A percentile compares a stretch with the other conserved stretches of the same genome.
phyloP scores from a whole-genome alignment of 2,797 vertebrate genomes.

The Alectoris magna region DNA sequence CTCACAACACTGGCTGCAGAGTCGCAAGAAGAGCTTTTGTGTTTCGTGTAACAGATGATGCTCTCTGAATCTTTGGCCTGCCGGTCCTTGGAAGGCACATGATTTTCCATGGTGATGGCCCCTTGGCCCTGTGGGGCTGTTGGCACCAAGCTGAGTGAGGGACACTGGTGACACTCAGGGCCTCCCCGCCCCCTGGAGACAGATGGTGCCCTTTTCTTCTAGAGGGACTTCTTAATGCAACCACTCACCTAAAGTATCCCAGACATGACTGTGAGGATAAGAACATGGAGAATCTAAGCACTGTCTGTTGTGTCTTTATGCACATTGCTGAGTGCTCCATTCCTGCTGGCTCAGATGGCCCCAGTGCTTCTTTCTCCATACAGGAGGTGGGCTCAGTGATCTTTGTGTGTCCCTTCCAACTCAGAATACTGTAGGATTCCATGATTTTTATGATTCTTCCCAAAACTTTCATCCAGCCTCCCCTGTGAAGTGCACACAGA shows the following conservation, averaged over 20 bases:
- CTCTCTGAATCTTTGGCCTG: neutral
- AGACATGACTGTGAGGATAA: neutral
- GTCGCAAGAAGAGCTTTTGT: neutral
- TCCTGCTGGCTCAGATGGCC: neutral
- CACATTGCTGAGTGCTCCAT: no score
- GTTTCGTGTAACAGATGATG: neutral
- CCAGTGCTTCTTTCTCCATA: neutral
- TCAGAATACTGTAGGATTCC: neutral
- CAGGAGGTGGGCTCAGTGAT: neutral
- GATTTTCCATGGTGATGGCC: neutral
- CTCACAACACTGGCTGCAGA: accelerated
- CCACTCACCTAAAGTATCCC: neutral
- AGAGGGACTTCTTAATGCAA: neutral
- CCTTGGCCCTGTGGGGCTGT: neutral
- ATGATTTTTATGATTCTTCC: neutral
- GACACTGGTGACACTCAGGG: neutral
- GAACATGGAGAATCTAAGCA: neutral
- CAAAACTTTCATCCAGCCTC: neutral
- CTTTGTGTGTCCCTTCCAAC: neutral
- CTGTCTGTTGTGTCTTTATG: neutral
- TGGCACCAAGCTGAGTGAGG: neutral
- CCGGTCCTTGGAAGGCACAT: neutral
- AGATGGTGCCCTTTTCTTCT: neutral
- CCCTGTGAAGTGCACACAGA: neutral
- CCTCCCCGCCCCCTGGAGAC: neutral